Evolutionary conservation across 2,888 invertebrate genomes (phyloP), one percentile per base, ranked within the genome.

Genomic region (Diachrysia chrysitis): DNA sequence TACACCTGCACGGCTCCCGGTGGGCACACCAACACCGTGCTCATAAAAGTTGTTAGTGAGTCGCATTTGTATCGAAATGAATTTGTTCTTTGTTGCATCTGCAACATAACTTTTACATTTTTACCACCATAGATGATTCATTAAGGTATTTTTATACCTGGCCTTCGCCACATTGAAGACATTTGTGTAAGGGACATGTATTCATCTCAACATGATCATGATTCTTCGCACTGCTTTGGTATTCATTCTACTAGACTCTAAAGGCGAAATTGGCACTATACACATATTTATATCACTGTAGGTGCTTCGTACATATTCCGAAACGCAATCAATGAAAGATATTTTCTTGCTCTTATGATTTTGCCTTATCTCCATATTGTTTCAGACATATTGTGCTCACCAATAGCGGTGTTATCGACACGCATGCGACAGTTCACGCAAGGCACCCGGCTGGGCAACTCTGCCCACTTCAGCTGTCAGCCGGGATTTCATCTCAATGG

Each of bases 1-100:
- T 98, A 97, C 90, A 98, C 98, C 0, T 98, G 98, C 90, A 97
- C 98, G 6, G 97, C 98, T 0, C 98, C 98, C 6, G 96, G 96
- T 64, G 98, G 98, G 46, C 96, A 97, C 79, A 98, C 98, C 61
- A 97, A 98, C 92, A 97, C 97, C 63, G 95, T 98, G 80, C 92
- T 95, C 71, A 95, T 98, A 82, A 96, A 96, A 90, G 98, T 98
- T 90, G 97, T 97, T 95, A 98, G 98, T 98, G 95, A 96, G 96
- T 95, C 85, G 83, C 17, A 19, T 48, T 10, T 48, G 3, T 46
- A 37, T 37, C 29, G 16, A 37, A 37, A 2, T 12, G 16, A n/a
- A n/a, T n/a, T 37, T 1, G 14, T 37, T 37, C 14, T 37, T 37
- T 2, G 37, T 37, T 14, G 12, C 12, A 37, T n/a, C n/a, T n/a